phyloP scores from a whole-genome alignment of 2,113 vertebrate species.

The Tachysurus fulvidraco region DNA sequence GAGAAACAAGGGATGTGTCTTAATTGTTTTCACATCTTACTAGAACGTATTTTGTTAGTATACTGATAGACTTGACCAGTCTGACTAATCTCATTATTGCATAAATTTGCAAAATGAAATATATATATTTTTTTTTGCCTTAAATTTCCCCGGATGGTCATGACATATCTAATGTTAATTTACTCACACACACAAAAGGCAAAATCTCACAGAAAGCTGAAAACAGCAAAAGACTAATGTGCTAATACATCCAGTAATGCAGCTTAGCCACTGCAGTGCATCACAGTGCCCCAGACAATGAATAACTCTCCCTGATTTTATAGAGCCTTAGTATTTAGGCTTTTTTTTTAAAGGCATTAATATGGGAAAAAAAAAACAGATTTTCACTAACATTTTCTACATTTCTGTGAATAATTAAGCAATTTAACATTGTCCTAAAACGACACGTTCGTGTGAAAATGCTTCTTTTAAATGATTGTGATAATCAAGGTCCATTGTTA shows the following conservation, averaged over 20 bases:
- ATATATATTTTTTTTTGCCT: background rate
- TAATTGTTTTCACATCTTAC: slow-evolving; percentile 71
- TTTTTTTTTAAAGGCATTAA: background rate
- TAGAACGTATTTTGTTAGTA: background rate
- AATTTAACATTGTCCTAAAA: background rate
- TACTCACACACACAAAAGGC: background rate
- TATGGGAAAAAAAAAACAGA: background rate
- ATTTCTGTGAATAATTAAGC: background rate
- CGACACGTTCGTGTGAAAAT: background rate
- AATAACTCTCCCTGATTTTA: background rate
- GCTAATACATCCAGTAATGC: background rate
- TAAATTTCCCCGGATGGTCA: background rate
- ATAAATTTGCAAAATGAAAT: background rate
- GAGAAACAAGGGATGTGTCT: slow-evolving; percentile 93
- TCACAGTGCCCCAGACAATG: background rate
- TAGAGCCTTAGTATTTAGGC: background rate
- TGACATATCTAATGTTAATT: background rate
- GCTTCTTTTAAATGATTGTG: background rate
- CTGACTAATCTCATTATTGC: background rate
- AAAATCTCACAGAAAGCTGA: background rate
- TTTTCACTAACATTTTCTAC: background rate
- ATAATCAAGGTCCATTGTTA: slow-evolving; percentile 70
- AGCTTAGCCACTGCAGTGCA: background rate
- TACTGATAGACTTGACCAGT: background rate
- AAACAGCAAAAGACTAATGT: background rate